Evolutionary conservation across 1,140 invertebrate species (phyloP).

Genomic region (Papilio helenus): DNA sequence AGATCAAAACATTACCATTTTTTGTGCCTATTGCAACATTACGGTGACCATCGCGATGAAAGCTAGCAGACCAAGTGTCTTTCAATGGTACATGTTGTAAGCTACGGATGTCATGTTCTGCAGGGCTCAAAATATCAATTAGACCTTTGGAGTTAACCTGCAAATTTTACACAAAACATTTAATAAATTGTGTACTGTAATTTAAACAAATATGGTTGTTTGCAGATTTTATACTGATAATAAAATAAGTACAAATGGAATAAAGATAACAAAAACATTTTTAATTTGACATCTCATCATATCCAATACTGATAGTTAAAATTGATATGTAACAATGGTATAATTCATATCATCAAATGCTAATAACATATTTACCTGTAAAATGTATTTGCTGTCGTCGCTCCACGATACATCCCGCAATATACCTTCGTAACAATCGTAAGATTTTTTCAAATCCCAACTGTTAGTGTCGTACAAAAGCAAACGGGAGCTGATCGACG

Average conservation of each 20-base stretch:
- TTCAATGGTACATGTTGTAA: conserved; percentile 76
- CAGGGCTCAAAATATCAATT: conserved; percentile 74
- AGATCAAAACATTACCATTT: conserved; percentile 77
- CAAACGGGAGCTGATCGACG: conserved; percentile 76
- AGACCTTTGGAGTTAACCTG: conserved; percentile 76
- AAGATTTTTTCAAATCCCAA: conserved; percentile 76
- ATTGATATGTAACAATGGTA: neutral
- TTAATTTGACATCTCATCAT: neutral
- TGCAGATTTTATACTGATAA: no score
- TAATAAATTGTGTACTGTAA: neutral
- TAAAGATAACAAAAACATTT: neutral
- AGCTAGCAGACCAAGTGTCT: conserved; percentile 75
- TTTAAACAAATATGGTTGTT: no score
- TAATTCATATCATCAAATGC: conserved; percentile 10
- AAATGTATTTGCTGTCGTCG: conserved; percentile 79
- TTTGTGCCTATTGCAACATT: conserved; percentile 76
- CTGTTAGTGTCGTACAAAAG: conserved; percentile 72
- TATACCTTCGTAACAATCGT: conserved; percentile 70
- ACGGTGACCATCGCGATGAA: conserved; percentile 75
- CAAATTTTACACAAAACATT: conserved; percentile 47
- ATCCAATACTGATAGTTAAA: neutral
- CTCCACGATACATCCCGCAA: conserved; percentile 79
- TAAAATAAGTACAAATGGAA: neutral
- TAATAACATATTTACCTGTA: conserved; percentile 64
- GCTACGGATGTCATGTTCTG: conserved; percentile 74